phyloP scores from a whole-genome alignment of 1,140 invertebrate genomes.

The Eufriesea mexicana region DNA sequence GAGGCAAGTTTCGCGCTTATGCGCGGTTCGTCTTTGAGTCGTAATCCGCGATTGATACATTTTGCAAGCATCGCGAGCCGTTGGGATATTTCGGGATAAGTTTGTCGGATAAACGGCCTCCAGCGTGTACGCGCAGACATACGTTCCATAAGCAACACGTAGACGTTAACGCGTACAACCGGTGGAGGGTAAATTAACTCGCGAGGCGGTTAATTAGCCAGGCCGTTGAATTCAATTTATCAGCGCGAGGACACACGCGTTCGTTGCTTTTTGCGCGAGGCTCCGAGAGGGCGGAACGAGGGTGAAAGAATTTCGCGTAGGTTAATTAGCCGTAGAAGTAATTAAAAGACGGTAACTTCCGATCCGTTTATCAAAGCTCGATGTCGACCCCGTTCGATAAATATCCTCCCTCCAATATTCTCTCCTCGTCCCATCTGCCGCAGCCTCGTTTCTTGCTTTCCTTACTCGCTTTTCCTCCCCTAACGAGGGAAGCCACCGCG shows the following conservation, averaged over 20 bases:
- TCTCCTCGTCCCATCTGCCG: neutral
- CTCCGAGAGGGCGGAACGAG: too few relatives aligned
- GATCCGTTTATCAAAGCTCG: conserved; percentile 33
- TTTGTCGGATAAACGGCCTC: neutral
- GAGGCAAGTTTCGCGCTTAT: too few relatives aligned
- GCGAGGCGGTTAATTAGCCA: conserved; percentile 15
- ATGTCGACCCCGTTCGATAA: conserved; percentile 19
- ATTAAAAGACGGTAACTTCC: conserved; percentile 43
- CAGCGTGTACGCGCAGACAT: too few relatives aligned
- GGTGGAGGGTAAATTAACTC: neutral
- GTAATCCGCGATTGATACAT: too few relatives aligned
- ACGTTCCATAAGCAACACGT: neutral
- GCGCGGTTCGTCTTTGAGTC: neutral
- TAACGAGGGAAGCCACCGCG: neutral
- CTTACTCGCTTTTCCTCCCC: neutral
- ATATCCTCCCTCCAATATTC: conserved; percentile 7
- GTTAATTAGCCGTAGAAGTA: conserved; percentile 49
- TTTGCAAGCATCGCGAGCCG: neutral
- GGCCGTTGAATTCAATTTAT: conserved; percentile 9
- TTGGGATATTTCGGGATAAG: too few relatives aligned
- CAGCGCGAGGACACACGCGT: neutral
- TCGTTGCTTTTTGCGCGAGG: neutral
- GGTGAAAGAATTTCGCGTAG: neutral
- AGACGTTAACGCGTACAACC: neutral
- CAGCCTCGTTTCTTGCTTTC: neutral